Evolutionary conservation across 1,140 invertebrate genomes (phyloP).

Genomic region (Bombus vancouverensis): DNA sequence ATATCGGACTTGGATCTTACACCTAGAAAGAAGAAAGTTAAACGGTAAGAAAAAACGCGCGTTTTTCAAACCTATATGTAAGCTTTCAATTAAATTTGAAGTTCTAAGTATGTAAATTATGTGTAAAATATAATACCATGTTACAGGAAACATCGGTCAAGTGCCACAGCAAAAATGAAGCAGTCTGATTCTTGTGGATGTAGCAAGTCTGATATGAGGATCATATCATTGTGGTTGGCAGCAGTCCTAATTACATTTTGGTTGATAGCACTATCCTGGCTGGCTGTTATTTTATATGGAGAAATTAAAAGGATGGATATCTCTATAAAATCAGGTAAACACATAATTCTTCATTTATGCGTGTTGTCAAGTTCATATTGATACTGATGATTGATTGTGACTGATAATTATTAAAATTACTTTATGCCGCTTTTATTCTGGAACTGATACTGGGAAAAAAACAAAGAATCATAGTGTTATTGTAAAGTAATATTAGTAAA

Average conservation of each 20-base stretch:
- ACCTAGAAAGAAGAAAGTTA: conserved; percentile 84
- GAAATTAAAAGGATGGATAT: conserved; percentile 81
- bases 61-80: background rate
- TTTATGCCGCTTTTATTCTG: conserved; percentile 42
- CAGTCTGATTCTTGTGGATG: conserved; percentile 70
- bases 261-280: conserved; percentile 80
- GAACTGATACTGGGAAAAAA: conserved; percentile 20
- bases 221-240: conserved; percentile 76
- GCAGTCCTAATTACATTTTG: conserved; percentile 78
- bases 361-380: too few species aligned
- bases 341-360: background rate
- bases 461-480: background rate
- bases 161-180: conserved; percentile 62
- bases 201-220: conserved; percentile 69
- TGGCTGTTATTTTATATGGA: conserved; percentile 81
- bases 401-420: background rate
- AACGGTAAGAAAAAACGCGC: conserved; percentile 74
- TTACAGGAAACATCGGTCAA: conserved; percentile 71
- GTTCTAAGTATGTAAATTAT: background rate
- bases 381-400: background rate
- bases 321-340: conserved; percentile 81
- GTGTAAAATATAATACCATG: background rate
- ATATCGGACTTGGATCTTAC: conserved; percentile 85
- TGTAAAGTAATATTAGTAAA: background rate
- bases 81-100: background rate